Conservation (phyloP, 1,140 invertebrate genomes). For the Drosophila yakuba region DNA sequence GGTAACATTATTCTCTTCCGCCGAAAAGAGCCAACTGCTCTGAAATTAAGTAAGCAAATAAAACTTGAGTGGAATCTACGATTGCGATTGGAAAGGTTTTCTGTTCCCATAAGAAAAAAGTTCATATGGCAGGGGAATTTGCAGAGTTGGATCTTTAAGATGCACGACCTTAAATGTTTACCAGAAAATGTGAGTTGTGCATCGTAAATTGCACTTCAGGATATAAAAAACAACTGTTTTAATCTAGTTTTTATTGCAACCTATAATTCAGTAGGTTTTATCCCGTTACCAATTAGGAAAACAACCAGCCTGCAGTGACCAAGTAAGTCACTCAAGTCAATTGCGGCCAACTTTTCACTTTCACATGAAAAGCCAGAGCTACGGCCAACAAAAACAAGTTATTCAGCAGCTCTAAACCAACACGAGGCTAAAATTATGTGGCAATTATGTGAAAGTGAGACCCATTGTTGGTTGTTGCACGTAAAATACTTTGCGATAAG, state of each 20-base stretch:
- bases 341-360: conserved; percentile 18
- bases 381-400: conserved; percentile 40
- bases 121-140: not conserved
- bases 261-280: not conserved
- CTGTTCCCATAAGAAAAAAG: conserved; percentile 1
- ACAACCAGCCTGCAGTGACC: not conserved
- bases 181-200: too few species aligned
- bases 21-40: conserved; percentile 10
- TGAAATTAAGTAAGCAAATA: conserved; percentile 49
- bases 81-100: conserved; percentile 6
- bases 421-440: conserved; percentile 53
- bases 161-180: too few species aligned
- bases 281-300: not conserved
- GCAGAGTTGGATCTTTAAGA: not conserved
- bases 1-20: conserved; percentile 35
- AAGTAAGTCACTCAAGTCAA: not conserved
- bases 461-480: conserved; percentile 31
- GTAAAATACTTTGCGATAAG: not conserved
- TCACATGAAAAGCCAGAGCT: conserved; percentile 22
- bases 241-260: not conserved
- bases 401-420: conserved; percentile 19
- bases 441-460: conserved; percentile 80
- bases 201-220: too few species aligned
- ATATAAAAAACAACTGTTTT: not conserved
- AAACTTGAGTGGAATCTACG: conserved; percentile 28